A percentile compares a stretch with the other conserved stretches of the same genome.
Evolutionary conservation across 2,888 invertebrate species (phyloP).

Genomic region (Creontiades dilutus): DNA sequence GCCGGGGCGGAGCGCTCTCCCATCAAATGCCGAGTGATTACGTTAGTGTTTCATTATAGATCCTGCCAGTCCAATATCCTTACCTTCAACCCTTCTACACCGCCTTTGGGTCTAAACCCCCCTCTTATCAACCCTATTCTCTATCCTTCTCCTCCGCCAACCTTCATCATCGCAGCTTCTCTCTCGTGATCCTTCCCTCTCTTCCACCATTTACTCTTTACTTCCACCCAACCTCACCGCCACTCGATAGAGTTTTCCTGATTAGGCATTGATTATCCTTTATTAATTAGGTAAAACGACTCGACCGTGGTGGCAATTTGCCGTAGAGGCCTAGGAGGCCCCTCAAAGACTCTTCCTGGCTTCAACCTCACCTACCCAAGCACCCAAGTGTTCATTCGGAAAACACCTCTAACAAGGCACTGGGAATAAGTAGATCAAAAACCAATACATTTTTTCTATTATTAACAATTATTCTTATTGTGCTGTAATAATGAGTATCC

Average conservation of each 20-base stretch:
- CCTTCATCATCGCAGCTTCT: slow-evolving; percentile 39
- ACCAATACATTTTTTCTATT: not conserved
- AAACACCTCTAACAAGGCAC: not conserved
- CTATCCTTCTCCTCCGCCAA: not conserved
- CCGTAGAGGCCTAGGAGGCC: not conserved
- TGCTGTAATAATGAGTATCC: too few species aligned
- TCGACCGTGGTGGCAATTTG: slow-evolving; percentile 15
- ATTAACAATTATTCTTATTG: too few species aligned
- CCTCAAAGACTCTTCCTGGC: slow-evolving; percentile 37
- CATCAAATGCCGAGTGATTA: slow-evolving; percentile 72
- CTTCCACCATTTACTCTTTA: slow-evolving; percentile 71
- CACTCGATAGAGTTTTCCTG: slow-evolving; percentile 57
- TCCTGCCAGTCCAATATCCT: slow-evolving; percentile 68
- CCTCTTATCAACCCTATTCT: not conserved
- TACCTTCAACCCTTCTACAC: slow-evolving; percentile 53
- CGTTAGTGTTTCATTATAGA: slow-evolving; percentile 72
- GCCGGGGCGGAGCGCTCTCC: slow-evolving; percentile 54
- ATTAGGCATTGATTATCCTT: slow-evolving; percentile 65
- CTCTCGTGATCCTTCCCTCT: slow-evolving; percentile 73
- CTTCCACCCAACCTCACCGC: slow-evolving; percentile 41
- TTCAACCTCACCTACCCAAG: not conserved
- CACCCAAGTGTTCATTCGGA: not conserved
- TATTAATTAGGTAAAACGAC: slow-evolving; percentile 61
- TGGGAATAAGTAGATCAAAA: not conserved
- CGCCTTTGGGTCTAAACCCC: slow-evolving; percentile 4